A percentile compares a stretch with the other conserved stretches of the same genome.
Evolutionary conservation across 1,140 invertebrate genomes (phyloP).

Genomic region (Formica selysi): DNA sequence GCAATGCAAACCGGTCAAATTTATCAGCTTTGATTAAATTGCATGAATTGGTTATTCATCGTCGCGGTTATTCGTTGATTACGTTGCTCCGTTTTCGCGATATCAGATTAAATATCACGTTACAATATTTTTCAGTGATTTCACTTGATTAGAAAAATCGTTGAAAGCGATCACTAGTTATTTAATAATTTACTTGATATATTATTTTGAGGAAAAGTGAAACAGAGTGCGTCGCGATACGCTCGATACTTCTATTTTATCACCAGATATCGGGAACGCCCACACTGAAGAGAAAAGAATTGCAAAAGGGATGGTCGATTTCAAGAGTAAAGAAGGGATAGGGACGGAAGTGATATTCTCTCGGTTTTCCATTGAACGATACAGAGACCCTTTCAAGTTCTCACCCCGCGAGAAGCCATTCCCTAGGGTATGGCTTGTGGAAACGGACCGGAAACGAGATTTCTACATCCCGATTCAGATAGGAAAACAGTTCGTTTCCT

Average conservation of each 20-base stretch:
- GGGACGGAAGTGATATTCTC: neutral
- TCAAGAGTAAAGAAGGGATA: neutral
- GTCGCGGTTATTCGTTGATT: conserved; percentile 8
- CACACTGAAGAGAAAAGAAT: neutral
- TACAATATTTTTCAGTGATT: neutral
- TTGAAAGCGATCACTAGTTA: neutral
- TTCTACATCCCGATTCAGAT: conserved; percentile 47
- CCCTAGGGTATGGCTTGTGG: conserved; percentile 14
- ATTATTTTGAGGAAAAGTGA: neutral
- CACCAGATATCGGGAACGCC: neutral
- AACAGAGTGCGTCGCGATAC: too few species aligned
- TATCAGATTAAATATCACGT: neutral
- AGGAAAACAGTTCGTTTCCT: conserved; percentile 59
- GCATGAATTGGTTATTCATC: conserved; percentile 23
- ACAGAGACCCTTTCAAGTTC: conserved; percentile 33
- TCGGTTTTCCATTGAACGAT: conserved; percentile 36
- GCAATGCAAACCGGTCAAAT: conserved; percentile 23
- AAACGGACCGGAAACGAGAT: conserved; percentile 49
- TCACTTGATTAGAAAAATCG: neutral
- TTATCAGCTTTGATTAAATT: conserved; percentile 35
- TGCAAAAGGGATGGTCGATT: neutral
- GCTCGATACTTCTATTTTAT: neutral
- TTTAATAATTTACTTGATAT: neutral
- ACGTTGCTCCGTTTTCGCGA: neutral
- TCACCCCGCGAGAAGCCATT: conserved; percentile 24